phyloP scores from a whole-genome alignment of 2,113 vertebrate genomes.

The Apaloderma vittatum region DNA sequence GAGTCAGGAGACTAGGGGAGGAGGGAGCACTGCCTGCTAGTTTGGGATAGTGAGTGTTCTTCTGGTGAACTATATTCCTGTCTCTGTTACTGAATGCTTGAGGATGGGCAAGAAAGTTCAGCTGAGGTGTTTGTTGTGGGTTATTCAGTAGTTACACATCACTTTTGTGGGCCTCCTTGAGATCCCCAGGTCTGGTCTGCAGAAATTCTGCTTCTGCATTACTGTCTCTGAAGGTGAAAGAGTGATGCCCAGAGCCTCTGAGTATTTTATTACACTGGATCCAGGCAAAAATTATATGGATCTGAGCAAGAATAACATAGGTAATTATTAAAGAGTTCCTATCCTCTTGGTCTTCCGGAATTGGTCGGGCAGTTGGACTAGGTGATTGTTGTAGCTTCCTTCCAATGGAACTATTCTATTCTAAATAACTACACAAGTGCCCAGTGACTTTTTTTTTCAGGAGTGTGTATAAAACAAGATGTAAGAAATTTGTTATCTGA shows the following conservation, averaged over 20 bases:
- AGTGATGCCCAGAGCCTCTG: neutral
- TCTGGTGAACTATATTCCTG: neutral
- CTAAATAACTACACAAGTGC: neutral
- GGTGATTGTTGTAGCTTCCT: neutral
- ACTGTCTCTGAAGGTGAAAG: neutral
- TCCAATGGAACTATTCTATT: neutral
- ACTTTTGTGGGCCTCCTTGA: neutral
- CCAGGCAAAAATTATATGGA: neutral
- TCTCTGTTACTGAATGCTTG: neutral
- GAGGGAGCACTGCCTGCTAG: neutral
- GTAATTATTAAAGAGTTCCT: neutral
- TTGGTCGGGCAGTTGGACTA: neutral
- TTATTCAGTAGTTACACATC: fast-evolving
- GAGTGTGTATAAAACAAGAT: neutral
- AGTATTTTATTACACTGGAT: neutral
- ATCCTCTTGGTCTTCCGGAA: neutral
- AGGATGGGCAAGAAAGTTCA: neutral
- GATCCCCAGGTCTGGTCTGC: neutral
- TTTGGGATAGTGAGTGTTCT: neutral
- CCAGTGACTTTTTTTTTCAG: neutral
- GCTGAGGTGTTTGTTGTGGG: neutral
- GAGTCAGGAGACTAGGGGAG: neutral
- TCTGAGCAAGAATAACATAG: neutral
- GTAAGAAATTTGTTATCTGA: neutral
- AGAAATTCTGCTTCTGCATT: neutral